These are phyloP conservation scores for Carassius carassius DNA, from an alignment of 2,113 vertebrate species.

Conservation along the genomic window DNA sequence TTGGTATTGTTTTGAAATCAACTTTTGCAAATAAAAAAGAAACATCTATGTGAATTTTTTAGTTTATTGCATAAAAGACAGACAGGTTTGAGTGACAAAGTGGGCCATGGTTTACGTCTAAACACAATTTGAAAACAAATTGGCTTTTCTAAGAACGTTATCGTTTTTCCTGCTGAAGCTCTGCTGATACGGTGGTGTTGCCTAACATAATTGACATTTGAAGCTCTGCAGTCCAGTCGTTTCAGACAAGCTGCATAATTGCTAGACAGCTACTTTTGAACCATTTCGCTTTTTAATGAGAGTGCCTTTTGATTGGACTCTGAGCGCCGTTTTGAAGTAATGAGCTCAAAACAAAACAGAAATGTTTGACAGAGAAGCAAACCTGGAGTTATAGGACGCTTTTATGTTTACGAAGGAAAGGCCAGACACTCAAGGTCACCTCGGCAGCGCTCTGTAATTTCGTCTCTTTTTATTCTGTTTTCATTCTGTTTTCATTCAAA, in stretches of 20 bases:
- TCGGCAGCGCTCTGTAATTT: slow-evolving; percentile 39
- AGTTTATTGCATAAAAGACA: neutral
- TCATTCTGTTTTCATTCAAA: slow-evolving; percentile 25
- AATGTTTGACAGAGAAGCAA: slow-evolving; percentile 35
- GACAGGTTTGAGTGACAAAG: slow-evolving; percentile 16
- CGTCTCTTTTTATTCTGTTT: slow-evolving; percentile 34
- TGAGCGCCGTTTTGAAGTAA: slow-evolving; percentile 48
- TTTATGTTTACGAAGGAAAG: slow-evolving; percentile 39
- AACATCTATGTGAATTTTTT: slow-evolving; percentile 8
- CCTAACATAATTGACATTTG: slow-evolving; percentile 47
- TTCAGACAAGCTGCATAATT: slow-evolving; percentile 51
- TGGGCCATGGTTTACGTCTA: slow-evolving; percentile 5
- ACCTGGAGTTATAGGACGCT: slow-evolving; percentile 54
- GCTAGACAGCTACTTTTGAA: slow-evolving; percentile 46
- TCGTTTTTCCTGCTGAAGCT: neutral
- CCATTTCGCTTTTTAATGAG: slow-evolving; percentile 58
- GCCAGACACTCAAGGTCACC: slow-evolving; percentile 51
- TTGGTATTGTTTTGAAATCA: slow-evolving; percentile 31
- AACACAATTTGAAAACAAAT: slow-evolving; percentile 34
- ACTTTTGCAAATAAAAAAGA: neutral
- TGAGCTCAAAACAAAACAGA: slow-evolving; percentile 48
- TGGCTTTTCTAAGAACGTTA: slow-evolving; percentile 8
- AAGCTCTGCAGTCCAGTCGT: slow-evolving; percentile 33
- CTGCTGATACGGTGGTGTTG: slow-evolving; percentile 16
- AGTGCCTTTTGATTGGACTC: slow-evolving; percentile 56